Evolutionary conservation across 2,797 vertebrate species (phyloP), one percentile per base, ranked within the genome.

Genomic region (Pagetopsis macropterus): DNA sequence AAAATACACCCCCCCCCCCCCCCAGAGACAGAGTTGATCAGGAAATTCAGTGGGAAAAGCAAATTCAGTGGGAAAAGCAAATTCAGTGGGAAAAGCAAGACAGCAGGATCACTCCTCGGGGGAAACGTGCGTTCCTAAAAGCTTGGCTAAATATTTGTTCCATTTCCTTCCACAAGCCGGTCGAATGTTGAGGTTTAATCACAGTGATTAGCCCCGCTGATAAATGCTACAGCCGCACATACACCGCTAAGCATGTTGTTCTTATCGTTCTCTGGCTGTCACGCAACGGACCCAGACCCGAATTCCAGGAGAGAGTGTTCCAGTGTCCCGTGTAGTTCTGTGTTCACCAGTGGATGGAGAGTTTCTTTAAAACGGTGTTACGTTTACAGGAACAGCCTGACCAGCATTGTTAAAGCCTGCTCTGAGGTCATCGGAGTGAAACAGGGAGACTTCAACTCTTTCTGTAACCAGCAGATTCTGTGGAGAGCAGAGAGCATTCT

Each of bases 101-200:
- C 75, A 83, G 75, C 57, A 3, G 60, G 55, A 78, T 69, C 76
- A 27, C 45, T 48, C 41, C 33, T 68, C 55, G 13, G 48, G 52
- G 33, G 65, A 55, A 76, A 75, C 19, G 9, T 41, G 33, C 4
- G 2, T 60, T 49, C 3, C 0, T 43, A 57, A 62, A 21, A 41
- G 67, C 66, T 70, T 9, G 75, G 67, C 74, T 73, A 50, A 81
- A 62, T 72, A 54, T 65, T 46, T n/a, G 57, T 70, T 45, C 78
- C 55, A 71, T 85, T 88, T 87, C 75, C 43, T 15, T 83, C 69
- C 49, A 23, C 49, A 23, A 13, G 5, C 64, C 13, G 67, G 75
- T 85, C 48, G 31, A 65, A 79, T 85, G 83, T 87, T 83, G 76
- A 65, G 76, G 73, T 90, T 91, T 88, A 89, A 92, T 92, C 78